Evolutionary conservation across 2,888 invertebrate genomes (phyloP).

Genomic region (Ecdyonurus torrentis): DNA sequence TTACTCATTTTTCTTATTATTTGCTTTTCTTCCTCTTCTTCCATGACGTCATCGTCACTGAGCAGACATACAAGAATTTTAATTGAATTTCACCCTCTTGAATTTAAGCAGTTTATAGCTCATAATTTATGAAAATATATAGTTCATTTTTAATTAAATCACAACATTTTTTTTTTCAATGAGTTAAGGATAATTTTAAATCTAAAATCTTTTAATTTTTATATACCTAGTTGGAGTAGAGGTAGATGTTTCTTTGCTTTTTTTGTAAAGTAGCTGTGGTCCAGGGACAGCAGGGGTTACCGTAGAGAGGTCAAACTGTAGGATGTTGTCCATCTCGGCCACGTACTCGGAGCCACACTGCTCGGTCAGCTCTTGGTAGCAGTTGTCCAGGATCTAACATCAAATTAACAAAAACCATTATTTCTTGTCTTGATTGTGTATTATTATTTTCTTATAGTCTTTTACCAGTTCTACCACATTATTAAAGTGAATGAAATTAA

Average conservation of each 20-base stretch:
- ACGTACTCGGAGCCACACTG: slow-evolving; percentile 3
- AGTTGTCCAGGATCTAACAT: slow-evolving; percentile 2
- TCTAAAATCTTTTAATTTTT: too few relatives aligned
- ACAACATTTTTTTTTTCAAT: too few relatives aligned
- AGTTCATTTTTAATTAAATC: too few relatives aligned
- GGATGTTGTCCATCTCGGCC: slow-evolving; percentile 4
- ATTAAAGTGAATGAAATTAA: too few relatives aligned
- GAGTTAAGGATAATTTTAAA: too few relatives aligned
- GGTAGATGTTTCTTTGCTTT: not conserved
- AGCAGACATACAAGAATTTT: too few relatives aligned
- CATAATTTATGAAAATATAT: too few relatives aligned
- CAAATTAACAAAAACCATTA: not conserved
- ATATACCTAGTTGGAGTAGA: not conserved
- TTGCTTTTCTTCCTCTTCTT: not conserved
- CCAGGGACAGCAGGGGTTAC: not conserved
- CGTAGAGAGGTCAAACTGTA: slow-evolving; percentile 2
- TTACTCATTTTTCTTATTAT: not conserved
- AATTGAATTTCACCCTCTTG: too few relatives aligned
- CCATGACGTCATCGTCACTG: not conserved
- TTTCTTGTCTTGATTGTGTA: too few relatives aligned
- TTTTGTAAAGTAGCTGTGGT: not conserved
- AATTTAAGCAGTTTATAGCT: too few relatives aligned
- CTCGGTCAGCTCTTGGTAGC: slow-evolving; percentile 4
- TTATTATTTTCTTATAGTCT: too few relatives aligned
- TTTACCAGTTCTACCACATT: too few relatives aligned